Evolutionary conservation across 2,797 vertebrate genomes (phyloP).

Genomic region (Leptatherina wallacei): DNA sequence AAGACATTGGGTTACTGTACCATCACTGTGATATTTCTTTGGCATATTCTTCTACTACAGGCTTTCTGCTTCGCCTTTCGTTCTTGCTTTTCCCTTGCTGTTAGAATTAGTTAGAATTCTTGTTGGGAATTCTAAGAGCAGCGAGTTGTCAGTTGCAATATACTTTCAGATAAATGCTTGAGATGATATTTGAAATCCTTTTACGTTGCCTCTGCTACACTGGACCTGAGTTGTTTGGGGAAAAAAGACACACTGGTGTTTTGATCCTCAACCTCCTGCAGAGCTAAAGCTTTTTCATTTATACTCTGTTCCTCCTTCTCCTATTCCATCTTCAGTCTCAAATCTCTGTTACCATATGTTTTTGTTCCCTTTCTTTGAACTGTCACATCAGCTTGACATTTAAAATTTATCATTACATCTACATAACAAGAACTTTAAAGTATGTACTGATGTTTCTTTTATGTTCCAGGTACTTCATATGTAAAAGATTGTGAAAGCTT

Average conservation of each 20-base stretch:
- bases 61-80: background rate
- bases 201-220: background rate
- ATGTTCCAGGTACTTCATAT: background rate
- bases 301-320: background rate
- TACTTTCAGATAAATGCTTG: background rate
- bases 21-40: background rate
- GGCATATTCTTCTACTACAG: background rate
- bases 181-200: background rate
- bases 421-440: background rate
- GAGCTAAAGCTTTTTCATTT: background rate
- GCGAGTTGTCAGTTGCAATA: background rate
- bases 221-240: background rate
- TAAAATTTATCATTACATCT: background rate
- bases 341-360: background rate
- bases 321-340: background rate
- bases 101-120: too few relatives aligned
- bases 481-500: background rate
- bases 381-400: background rate
- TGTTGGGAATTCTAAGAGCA: background rate
- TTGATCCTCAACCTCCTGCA: slow-evolving; percentile 9
- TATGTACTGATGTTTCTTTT: background rate
- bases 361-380: background rate
- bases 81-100: background rate
- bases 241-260: background rate
- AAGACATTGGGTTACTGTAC: background rate